Conservation (phyloP, 1,140 invertebrate species). For the Acyrthosiphon pisum region DNA sequence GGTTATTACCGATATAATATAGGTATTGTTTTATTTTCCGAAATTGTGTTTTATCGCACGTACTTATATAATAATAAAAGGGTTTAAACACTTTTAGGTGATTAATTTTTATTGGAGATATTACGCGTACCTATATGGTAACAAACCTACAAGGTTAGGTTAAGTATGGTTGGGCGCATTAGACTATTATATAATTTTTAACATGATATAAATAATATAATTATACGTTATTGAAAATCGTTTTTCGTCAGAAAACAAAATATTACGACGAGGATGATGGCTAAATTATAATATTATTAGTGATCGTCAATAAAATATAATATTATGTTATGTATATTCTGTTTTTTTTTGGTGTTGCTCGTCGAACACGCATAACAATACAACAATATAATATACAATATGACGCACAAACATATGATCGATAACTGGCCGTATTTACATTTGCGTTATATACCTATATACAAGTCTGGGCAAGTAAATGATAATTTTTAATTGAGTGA, state of each 20-base stretch:
- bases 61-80: conserved; percentile 18
- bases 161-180: background rate
- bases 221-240: conserved; percentile 19
- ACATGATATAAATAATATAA: background rate
- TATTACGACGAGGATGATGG: background rate
- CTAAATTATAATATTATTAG: background rate
- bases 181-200: background rate
- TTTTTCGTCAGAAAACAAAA: conserved; percentile 13
- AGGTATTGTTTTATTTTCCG: background rate
- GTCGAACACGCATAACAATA: background rate
- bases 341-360: background rate
- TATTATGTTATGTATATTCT: background rate
- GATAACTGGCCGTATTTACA: background rate
- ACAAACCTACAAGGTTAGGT: background rate
- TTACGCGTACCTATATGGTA: background rate
- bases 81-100: conserved; percentile 7
- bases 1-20: background rate
- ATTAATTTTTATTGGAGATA: background rate
- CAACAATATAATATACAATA: background rate
- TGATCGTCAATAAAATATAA: background rate
- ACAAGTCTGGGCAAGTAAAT: too few species aligned
- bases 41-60: background rate
- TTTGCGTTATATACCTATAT: background rate
- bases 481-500: too few species aligned
- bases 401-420: background rate